Evolutionary conservation across 1,140 invertebrate species (phyloP).

Genomic region (Orchestia grillus): DNA sequence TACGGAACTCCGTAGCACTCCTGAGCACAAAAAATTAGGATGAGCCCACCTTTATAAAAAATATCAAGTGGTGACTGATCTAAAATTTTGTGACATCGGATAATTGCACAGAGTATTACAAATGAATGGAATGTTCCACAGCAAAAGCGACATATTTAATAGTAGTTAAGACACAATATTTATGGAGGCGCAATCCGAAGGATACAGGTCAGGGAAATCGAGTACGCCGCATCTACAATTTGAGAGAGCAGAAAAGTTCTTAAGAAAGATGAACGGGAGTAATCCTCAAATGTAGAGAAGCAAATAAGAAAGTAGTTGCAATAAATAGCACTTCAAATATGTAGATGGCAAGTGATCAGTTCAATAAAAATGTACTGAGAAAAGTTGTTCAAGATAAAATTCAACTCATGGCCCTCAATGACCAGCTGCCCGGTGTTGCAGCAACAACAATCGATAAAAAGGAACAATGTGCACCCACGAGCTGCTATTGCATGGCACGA

Average conservation of each 20-base stretch:
- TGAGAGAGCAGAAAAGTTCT: not conserved
- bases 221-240: not conserved
- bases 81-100: not conserved
- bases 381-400: no score
- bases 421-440: no score
- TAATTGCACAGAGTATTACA: not conserved
- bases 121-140: not conserved
- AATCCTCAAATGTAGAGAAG: no score
- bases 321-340: not conserved
- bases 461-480: no score
- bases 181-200: not conserved
- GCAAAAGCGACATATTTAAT: not conserved
- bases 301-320: no score
- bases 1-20: conserved; percentile 99
- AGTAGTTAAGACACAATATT: not conserved
- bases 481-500: no score
- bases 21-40: conserved; percentile 67
- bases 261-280: no score
- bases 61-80: not conserved
- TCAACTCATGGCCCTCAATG: no score
- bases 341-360: not conserved
- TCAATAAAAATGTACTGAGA: no score
- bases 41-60: not conserved
- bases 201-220: not conserved
- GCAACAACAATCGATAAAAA: no score